These are phyloP conservation scores for Pinna nobilis DNA, from an alignment of 1,140 invertebrate genomes.

Conservation along the genomic window DNA sequence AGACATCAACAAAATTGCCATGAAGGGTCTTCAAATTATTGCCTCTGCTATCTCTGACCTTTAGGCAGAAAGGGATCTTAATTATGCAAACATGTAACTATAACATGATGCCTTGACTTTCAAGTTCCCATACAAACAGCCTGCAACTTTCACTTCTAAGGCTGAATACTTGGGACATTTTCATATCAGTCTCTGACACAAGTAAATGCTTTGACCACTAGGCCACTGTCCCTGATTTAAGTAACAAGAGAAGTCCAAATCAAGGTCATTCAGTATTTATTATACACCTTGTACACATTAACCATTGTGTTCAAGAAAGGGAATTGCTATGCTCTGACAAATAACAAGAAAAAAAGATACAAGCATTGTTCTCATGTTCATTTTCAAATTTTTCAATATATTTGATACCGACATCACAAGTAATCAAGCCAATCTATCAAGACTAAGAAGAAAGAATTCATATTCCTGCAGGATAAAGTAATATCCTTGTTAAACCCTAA, in stretches of 20 bases:
- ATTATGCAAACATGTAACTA: too few relatives aligned
- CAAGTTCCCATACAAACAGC: too few relatives aligned
- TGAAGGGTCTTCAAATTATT: too few relatives aligned
- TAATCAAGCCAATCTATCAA: slow-evolving; percentile 29
- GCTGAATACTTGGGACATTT: too few relatives aligned
- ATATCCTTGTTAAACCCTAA: background rate
- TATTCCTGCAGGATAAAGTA: background rate
- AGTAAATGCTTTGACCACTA: too few relatives aligned
- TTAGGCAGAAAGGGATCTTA: too few relatives aligned
- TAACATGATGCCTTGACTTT: too few relatives aligned
- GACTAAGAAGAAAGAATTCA: background rate
- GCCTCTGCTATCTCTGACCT: too few relatives aligned
- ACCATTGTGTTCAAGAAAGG: slow-evolving; percentile 20
- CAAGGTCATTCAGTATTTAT: slow-evolving; percentile 14
- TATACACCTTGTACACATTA: slow-evolving; percentile 36
- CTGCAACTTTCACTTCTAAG: too few relatives aligned
- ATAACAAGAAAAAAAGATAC: slow-evolving; percentile 37
- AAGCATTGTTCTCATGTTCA: slow-evolving; percentile 30
- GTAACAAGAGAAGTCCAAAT: background rate
- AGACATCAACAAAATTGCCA: too few relatives aligned
- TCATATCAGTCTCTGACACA: too few relatives aligned
- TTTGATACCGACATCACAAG: slow-evolving; percentile 9
- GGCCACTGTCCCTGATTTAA: background rate
- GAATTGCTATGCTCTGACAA: slow-evolving; percentile 37
- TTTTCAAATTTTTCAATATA: slow-evolving; percentile 16